Base-by-base conservation (phyloP, 2,888 invertebrate species). In the Metallyticus violacea region DNA sequence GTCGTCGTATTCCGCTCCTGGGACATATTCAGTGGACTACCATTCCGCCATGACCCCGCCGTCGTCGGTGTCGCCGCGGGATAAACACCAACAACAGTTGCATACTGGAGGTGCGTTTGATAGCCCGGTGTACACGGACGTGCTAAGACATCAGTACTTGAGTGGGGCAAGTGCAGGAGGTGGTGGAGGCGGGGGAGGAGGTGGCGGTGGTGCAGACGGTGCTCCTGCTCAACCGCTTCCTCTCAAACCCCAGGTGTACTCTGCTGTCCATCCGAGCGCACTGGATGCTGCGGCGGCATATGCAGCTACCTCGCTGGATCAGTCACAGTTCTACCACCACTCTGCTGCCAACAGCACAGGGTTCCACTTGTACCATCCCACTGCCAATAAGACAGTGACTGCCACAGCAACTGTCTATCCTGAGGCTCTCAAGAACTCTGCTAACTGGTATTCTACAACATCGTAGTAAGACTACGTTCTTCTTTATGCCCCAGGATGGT, bases 21-120 rank as follows among this genome's bases (percentile, higher is more conserved):
- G 92, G 40, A 92, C 93, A 81, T 95, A 95, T 89, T 94, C 95
- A 78, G 88, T 88, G n/a, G 97, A 97, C 90, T 97, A 97, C 90
- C 98, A 98, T 91, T 96, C 97, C 78, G 97, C 97, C 82, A 98
- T 99, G 97, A 98, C 98, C 5, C 98, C 98, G 85, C 99, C 99
- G 85, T 97, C 98, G n/a, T 98, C 98, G 4, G 98, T 98, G 1
- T 98, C 98, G 6, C 98, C 99, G 0, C 94, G 98, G 88, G 98
- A 98, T 90, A 97, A 95, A 89, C 95, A 93, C 91, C 94, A 94
- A 91, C 96, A 94, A 89, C 95, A 95, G 89, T 91, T 93, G 87
- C 93, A 93, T 87, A 90, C 91, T 89, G 88, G 87, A 62, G 88
- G 88, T 79, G 88, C 89, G 27, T 89, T 89, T 88, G 89, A 89